Base-by-base conservation (phyloP, 2,113 vertebrate species). In the Ceyx cyanopectus region DNA sequence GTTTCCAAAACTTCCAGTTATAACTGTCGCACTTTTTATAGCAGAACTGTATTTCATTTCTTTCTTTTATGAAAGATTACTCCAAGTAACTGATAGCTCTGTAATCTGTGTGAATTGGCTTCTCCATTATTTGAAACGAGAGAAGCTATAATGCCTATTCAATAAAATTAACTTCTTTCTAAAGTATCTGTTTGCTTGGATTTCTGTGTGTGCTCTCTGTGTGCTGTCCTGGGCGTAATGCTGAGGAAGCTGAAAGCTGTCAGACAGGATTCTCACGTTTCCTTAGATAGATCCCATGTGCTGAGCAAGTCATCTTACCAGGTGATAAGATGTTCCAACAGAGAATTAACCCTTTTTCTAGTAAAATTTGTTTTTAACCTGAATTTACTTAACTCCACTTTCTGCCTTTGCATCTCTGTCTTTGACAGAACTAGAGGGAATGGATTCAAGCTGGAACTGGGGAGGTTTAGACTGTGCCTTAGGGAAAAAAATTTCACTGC, bases 11-110 rank as follows among this genome's bases (percentile, higher is more conserved):
- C 92, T 96, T 97, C 97, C 96, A 96, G 91, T 97, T 97, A 97
- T 92, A 94, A 97, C 96, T 95, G 95, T 95, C 53, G 96, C 96
- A 97, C 92, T 97, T 98, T 98, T 98, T 97, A 97, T 97, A 98
- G 97, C 95, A 96, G 91, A 97, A 97, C 81, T 97, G 95, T 97
- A 96, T 97, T 97, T 97, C 80, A 96, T 97, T 97, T 97, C 97
- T 98, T 98, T 97, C 97, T 98, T 97, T 98, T 97, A 97, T 96
- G 98, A 97, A 98, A 98, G 97, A 97, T 92, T 94, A 97, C 88
- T 97, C 96, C 40, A 96, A 97, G 95, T 97, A 96, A 96, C 96
- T 95, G 93, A 95, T 97, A 97, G 95, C 96, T 97, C 97, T 98
- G 97, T 98, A 97, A 97, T 94, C 96, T 48, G 73, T 97, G 97